These are phyloP conservation scores for Nomia melanderi DNA, from an alignment of 1,140 invertebrate species.

Conservation along the genomic window DNA sequence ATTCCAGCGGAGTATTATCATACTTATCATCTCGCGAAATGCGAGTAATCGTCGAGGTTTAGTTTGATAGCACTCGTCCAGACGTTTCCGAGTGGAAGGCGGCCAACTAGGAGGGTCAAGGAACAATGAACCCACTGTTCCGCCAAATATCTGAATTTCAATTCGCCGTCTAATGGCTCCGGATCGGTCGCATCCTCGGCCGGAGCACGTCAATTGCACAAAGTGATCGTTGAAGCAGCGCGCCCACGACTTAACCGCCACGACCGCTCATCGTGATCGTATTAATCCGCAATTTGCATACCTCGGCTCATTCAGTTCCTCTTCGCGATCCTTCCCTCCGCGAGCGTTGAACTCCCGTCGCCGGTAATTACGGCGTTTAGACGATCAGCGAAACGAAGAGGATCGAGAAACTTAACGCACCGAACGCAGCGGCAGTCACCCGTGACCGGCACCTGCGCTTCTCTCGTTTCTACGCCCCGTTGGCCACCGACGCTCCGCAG, in stretches of 20 bases:
- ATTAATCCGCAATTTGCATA: slow-evolving; percentile 47
- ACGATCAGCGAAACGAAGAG: too few species aligned
- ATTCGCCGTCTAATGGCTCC: slow-evolving; percentile 5
- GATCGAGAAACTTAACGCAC: too few species aligned
- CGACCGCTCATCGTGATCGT: slow-evolving; percentile 8
- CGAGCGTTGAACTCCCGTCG: not conserved
- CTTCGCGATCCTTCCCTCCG: not conserved
- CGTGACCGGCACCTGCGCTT: too few species aligned
- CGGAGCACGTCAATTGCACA: slow-evolving; percentile 23
- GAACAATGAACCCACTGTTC: not conserved
- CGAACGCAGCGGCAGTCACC: too few species aligned
- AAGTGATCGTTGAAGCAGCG: slow-evolving; percentile 17
- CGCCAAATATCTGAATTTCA: not conserved
- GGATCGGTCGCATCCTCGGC: slow-evolving; percentile 17
- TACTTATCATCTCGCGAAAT: too few species aligned
- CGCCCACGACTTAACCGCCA: slow-evolving; percentile 27
- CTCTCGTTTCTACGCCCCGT: too few species aligned
- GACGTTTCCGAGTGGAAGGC: not conserved
- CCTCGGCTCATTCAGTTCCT: slow-evolving; percentile 21
- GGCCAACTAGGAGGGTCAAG: not conserved
- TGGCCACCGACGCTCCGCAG: too few species aligned
- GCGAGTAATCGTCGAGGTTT: too few species aligned
- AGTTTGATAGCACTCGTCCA: too few species aligned
- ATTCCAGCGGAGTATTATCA: too few species aligned
- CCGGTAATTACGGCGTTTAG: not conserved